These are phyloP conservation scores for Pelecanus crispus DNA, from an alignment of 2,113 vertebrate genomes.

Conservation along the genomic window DNA sequence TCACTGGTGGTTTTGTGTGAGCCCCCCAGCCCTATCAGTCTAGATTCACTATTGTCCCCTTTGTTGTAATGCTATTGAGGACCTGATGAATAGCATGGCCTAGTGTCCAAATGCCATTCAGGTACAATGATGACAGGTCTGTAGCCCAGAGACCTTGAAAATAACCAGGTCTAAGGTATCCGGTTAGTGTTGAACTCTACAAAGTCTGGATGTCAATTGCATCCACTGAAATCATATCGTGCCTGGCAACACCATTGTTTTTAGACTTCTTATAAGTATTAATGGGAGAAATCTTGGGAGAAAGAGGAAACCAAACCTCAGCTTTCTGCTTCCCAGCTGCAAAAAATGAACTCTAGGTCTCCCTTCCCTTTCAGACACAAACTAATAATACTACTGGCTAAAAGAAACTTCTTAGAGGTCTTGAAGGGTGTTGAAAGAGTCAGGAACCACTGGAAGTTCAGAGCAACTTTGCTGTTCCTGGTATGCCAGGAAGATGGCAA, in stretches of 20 bases:
- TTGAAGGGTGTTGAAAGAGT: not conserved
- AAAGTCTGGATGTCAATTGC: not conserved
- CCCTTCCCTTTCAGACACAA: not conserved
- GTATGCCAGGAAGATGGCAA: not conserved
- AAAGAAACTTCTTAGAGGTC: not conserved
- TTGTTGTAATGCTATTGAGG: not conserved
- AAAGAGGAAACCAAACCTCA: not conserved
- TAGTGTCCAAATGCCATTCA: not conserved
- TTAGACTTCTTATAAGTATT: not conserved
- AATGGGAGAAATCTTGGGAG: not conserved
- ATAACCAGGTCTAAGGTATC: not conserved
- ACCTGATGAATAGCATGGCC: not conserved
- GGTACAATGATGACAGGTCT: not conserved
- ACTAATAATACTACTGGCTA: not conserved
- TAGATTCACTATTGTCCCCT: not conserved
- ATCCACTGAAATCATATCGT: not conserved
- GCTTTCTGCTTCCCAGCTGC: not conserved
- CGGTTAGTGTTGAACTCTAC: not conserved
- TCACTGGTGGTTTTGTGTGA: not conserved
- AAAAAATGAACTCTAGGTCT: not conserved
- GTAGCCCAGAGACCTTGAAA: not conserved
- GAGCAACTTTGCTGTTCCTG: not conserved
- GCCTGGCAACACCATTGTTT: not conserved
- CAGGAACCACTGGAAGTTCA: not conserved
- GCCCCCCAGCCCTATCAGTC: not conserved